Evolutionary conservation across 2,797 vertebrate species (phyloP), one percentile per base, ranked within the genome.

Genomic region (Vipera ursinii): DNA sequence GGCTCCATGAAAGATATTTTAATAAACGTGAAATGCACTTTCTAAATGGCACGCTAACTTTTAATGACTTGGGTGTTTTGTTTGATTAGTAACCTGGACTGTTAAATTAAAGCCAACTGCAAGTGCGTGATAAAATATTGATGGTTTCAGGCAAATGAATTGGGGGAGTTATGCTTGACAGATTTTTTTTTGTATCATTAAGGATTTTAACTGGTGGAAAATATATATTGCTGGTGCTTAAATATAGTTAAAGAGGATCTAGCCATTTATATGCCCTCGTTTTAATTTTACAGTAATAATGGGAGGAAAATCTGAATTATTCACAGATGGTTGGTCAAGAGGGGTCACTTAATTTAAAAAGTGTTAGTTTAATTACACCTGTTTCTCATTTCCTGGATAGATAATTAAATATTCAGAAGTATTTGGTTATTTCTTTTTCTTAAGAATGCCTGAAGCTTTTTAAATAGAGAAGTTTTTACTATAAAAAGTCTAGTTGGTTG

Each of bases 41-140:
- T 98, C 97, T 98, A 98, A 98, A 98, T 98, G 98, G 98, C 98
- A 98, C 56, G 96, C 97, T 98, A 98, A 98, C 97, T 98, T 98
- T 98, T 98, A 98, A 98, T 98, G 98, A 98, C 98, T 98, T 98
- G 97, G 97, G 97, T 98, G 98, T 98, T 98, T 98, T 98, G 98
- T 98, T 98, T 98, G 98, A 98, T 98, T 98, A 98, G 98, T 97
- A 98, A 98, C 97, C 98, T 98, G 98, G 97, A 98, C 98, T 98
- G 97, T 98, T 98, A 98, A 98, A 98, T 98, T 98, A 98, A 98
- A 98, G 97, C 97, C 98, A 98, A 98, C 97, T 98, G 97, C 97
- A 98, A 98, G 97, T 96, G 97, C 97, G 96, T 98, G 98, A 98
- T 98, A 98, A 98, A 98, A 98, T 98, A 98, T 97, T 98, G 98